Percentiles rank a stretch among this genome's conserved stretches.
These are phyloP conservation scores for Toxotes chatareus DNA, from an alignment of 2,113 vertebrate genomes.

Conservation along the genomic window DNA sequence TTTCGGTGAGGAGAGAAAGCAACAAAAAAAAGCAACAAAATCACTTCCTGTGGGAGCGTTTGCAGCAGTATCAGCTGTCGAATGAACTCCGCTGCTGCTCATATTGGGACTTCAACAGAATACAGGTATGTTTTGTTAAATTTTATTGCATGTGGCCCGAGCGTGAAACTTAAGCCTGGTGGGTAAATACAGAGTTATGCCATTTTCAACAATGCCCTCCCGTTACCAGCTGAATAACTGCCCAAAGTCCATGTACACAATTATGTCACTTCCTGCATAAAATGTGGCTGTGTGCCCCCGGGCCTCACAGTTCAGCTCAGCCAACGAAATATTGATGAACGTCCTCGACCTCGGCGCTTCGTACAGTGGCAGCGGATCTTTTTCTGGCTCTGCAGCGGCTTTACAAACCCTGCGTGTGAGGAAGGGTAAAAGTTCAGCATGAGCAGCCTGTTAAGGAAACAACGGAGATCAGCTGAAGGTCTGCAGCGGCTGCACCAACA, in stretches of 20 bases:
- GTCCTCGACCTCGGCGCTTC: not conserved
- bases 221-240: conserved; percentile 85
- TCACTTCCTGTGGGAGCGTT: conserved; percentile 80
- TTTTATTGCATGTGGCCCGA: conserved; percentile 87
- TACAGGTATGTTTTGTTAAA: conserved; percentile 87
- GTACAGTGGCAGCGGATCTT: conserved; percentile 33
- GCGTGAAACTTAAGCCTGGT: conserved; percentile 81
- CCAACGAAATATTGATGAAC: conserved; percentile 69
- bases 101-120: conserved; percentile 73
- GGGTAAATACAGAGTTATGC: conserved; percentile 86
- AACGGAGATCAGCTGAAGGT: not conserved
- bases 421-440: conserved; percentile 65
- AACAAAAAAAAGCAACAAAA: conserved; percentile 74
- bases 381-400: conserved; percentile 28
- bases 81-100: conserved; percentile 77
- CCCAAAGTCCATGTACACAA: conserved; percentile 84
- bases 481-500: not conserved
- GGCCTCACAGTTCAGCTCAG: conserved; percentile 67
- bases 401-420: conserved; percentile 26
- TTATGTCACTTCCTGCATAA: conserved; percentile 92
- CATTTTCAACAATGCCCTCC: conserved; percentile 89
- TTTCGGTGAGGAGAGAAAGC: conserved; percentile 73
- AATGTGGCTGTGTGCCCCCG: conserved; percentile 71
- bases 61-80: conserved; percentile 83
- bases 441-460: conserved; percentile 28